Evolutionary conservation across 2,888 invertebrate genomes (phyloP), one percentile per base, ranked within the genome.

Genomic region (Heteromurus nitidus): DNA sequence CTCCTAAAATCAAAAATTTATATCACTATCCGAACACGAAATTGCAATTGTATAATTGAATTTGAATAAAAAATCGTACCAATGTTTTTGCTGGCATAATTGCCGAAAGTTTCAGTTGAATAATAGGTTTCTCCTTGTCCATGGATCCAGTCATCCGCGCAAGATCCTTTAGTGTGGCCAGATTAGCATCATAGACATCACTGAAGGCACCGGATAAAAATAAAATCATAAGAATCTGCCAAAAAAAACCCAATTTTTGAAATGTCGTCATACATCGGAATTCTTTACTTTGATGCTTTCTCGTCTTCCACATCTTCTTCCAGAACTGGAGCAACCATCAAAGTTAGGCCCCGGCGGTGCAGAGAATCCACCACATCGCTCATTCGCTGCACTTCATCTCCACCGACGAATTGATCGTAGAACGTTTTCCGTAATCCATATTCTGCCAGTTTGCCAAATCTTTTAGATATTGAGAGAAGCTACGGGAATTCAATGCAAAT

Each of bases 351-450:
- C 1, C 87, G 84, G 2, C 82, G 69, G 64, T 87, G 87, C 16
- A 90, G 83, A n/a, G 80, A 65, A 1, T 67, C 60, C 0, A 89
- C 88, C 0, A 88, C 88, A 7, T 55, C 47, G 11, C 82, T 70
- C 65, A 91, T 87, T 11, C 88, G 88, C 0, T 81, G 68, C 0
- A 84, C 74, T 9, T 85, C 88, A 22, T 89, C 89, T n/a, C 90
- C 90, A 3, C 89, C 90, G 31, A 91, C 90, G 88, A 90, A 91
- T 85, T 91, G 91, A 3, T 89, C 88, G 84, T 90, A 90, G 22
- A 90, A 87, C 3, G 90, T 89, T 20, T 88, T 88, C 20, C 88
- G 87, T 73, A 90, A 88, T 47, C 80, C 5, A 87, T 86, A 77
- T 88, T 88, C 69, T 88, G 70, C 20, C 81, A 83, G 3, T 80